Evolutionary conservation across 2,888 invertebrate genomes (phyloP), one percentile per base, ranked within the genome.

Genomic region (Ectropis crepuscularia): DNA sequence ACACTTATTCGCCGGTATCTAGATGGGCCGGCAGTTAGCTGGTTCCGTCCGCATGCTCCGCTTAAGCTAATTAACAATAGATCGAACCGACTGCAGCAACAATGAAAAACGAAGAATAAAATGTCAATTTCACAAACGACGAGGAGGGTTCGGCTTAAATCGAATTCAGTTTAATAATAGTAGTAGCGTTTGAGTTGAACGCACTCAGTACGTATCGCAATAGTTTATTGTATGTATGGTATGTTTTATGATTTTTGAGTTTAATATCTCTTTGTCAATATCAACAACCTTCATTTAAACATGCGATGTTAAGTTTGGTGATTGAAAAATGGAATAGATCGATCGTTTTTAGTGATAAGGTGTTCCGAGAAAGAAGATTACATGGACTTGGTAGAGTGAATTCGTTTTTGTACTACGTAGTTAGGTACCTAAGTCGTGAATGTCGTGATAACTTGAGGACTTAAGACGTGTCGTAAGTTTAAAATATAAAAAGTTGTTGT

Each of bases 111-210:
- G 91, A 92, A 92, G 91, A 91, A 92, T 92, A 91, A 63, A 92
- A 92, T 92, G 92, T 90, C 92, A 92, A 91, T 92, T 90, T 91
- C 90, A 89, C 90, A 91, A 92, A 90, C 91, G 90, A 86, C 90
- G 85, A 89, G 88, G 92, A 90, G 91, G 90, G 91, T 88, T 91
- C 89, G 88, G 88, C 85, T 91, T 89, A 90, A 90, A 92, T 92
- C 92, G 92, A 92, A 91, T 90, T 89, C 91, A 88, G 88, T 90
- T 90, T 90, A 92, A 92, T 92, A 91, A 92, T 92, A 91, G 92
- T 92, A 91, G 92, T 89, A 87, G 85, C 83, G 85, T 86, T 86
- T 81, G 90, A 92, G 92, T 91, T 92, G 92, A 92, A 92, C 86
- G 92, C 85, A 89, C 92, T 90, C 87, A 86, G 88, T 90, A 90